These are phyloP conservation scores for Lasius fuliginosus DNA, from an alignment of 2,888 invertebrate species.

Conservation along the genomic window DNA sequence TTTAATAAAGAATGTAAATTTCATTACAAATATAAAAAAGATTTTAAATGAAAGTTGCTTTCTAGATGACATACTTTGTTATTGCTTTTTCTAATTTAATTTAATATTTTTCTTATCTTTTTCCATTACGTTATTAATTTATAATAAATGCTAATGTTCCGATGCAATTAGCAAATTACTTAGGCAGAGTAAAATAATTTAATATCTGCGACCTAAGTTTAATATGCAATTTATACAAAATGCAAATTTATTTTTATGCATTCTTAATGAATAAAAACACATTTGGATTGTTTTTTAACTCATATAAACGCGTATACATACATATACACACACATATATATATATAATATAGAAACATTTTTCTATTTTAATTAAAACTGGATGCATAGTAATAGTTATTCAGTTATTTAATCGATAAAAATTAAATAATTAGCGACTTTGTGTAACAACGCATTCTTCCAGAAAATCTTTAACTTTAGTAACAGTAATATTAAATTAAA, in stretches of 20 bases:
- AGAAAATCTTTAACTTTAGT: neutral
- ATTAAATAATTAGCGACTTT: neutral
- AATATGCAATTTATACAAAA: neutral
- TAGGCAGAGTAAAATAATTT: neutral
- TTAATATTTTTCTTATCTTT: conserved; percentile 37
- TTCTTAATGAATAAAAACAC: conserved; percentile 24
- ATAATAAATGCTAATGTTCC: conserved; percentile 21
- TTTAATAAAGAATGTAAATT: too few species aligned
- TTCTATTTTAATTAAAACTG: neutral
- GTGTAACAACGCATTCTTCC: neutral
- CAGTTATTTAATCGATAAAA: neutral
- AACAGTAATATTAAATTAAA: neutral
- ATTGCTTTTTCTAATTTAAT: conserved; percentile 8
- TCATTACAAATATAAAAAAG: neutral
- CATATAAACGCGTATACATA: too few species aligned
- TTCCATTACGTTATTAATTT: conserved; percentile 49
- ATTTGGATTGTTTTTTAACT: neutral
- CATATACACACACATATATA: too few species aligned
- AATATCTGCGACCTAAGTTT: conserved; percentile 12
- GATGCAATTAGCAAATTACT: conserved; percentile 49
- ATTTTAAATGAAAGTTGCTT: neutral
- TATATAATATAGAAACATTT: neutral
- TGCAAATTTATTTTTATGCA: conserved; percentile 21
- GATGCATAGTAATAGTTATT: neutral
- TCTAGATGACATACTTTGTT: neutral